Evolutionary conservation across 2,113 vertebrate genomes (phyloP).

Genomic region (Serilophus lunatus): DNA sequence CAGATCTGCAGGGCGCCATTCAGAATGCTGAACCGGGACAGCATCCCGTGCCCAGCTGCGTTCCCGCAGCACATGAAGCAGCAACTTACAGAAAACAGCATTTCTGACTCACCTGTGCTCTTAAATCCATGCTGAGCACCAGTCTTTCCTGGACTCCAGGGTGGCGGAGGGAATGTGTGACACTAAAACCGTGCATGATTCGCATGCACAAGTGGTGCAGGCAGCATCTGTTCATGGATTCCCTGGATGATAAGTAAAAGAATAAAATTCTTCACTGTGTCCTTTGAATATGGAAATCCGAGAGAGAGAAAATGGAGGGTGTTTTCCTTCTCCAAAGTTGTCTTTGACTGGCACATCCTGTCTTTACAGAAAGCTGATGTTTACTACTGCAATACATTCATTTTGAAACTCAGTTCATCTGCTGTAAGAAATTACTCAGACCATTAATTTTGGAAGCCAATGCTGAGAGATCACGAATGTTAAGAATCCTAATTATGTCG

Average conservation of each 20-base stretch:
- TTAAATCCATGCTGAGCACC: background rate
- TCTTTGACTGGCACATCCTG: background rate
- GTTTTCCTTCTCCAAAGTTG: background rate
- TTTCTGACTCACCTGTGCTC: background rate
- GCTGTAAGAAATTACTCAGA: conserved; percentile 62
- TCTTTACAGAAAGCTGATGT: conserved; percentile 29
- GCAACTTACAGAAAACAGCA: background rate
- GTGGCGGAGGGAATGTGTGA: background rate
- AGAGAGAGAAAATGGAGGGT: conserved; percentile 9
- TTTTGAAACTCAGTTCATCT: conserved; percentile 41
- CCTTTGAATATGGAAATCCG: background rate
- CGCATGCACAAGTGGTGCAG: background rate
- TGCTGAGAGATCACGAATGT: conserved; percentile 58
- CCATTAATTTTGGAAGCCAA: conserved; percentile 64
- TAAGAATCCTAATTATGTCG: conserved; percentile 66
- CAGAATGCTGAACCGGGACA: background rate
- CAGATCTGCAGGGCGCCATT: background rate
- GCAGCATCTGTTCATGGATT: background rate
- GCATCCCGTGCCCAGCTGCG: background rate
- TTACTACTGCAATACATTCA: conserved; percentile 21
- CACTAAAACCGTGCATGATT: background rate
- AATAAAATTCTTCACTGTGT: background rate
- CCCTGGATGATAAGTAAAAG: background rate
- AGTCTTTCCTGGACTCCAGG: background rate
- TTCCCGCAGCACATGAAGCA: background rate